These are phyloP conservation scores for Aspidoscelis tigris DNA, from an alignment of 2,113 vertebrate genomes.

Conservation along the genomic window DNA sequence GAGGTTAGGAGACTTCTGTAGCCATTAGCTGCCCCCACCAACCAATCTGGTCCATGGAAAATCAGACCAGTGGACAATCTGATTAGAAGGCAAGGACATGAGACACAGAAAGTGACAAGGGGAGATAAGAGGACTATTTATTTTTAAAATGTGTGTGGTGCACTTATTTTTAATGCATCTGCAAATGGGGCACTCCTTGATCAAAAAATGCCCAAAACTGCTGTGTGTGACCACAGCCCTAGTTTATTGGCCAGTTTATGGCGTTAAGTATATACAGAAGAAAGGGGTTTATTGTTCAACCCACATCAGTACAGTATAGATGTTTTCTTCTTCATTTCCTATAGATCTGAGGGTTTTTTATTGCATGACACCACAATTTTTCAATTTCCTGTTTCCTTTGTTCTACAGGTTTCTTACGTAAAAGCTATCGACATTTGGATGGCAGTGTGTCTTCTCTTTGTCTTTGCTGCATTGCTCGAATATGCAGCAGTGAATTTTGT, in stretches of 20 bases:
- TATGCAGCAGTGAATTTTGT: slow-evolving; percentile 99
- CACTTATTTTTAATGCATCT: too few relatives aligned
- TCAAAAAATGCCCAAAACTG: too few relatives aligned
- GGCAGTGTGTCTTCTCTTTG: slow-evolving; percentile 98
- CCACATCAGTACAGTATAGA: neutral
- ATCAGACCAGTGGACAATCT: too few relatives aligned
- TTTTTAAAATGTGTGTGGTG: too few relatives aligned
- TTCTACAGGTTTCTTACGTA: slow-evolving; percentile 93
- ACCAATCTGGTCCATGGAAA: too few relatives aligned
- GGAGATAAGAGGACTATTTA: too few relatives aligned
- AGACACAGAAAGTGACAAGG: too few relatives aligned
- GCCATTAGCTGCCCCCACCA: too few relatives aligned
- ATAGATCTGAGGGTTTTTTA: neutral
- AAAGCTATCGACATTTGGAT: slow-evolving; percentile 99
- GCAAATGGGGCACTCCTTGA: too few relatives aligned
- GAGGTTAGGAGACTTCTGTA: too few relatives aligned
- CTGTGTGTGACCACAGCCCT: neutral
- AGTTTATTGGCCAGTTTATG: neutral
- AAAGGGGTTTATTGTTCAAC: neutral
- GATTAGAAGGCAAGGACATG: too few relatives aligned
- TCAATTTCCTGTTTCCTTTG: slow-evolving; percentile 44
- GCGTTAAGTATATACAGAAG: slow-evolving; percentile 32
- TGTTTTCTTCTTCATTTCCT: slow-evolving; percentile 23
- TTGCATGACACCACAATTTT: neutral
- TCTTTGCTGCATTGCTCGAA: slow-evolving; percentile 96